Base-by-base conservation (phyloP, 2,113 vertebrate species). In the Poeciliopsis turrubarensis region DNA sequence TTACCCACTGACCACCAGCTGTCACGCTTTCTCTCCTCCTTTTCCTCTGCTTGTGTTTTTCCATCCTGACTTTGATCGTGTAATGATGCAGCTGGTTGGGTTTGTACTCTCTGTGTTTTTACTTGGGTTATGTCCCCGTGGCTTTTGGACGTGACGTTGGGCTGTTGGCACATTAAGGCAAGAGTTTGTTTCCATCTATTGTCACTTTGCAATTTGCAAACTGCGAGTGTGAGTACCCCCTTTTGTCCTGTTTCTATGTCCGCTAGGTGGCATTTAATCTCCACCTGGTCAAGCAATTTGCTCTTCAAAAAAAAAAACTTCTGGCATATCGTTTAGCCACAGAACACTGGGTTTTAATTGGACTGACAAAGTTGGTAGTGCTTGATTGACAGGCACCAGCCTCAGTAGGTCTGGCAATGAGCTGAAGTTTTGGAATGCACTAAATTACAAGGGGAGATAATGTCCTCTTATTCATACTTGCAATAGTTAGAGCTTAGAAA, bases 1-100 rank as follows among this genome's bases (percentile, higher is more conserved):
- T 69, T 77, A 2, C 78, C 71, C 78, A 32, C 65, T 3, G 82
- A 86, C 85, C 86, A 78, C 83, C 87, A 73, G 68, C 86, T 78
- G 81, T 86, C 75, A 71, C 27, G 8, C 75, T 80, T 79, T 83
- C 71, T 82, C 75, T 75, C 47, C 69, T 4, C 30, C 75, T 72
- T 73, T 82, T 57, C 65, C 68, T 22, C 2, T 15, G 3, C 26
- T 82, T 19, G 19, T 70, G 75, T 80, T 78, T 57, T 72, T 80
- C 44, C 44, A 44, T 66, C 60, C 73, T 39, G 1, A 60, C 84
- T 87, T 89, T 88, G 80, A 88, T 77, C 86, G 44, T 51, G 0
- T 74, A 44, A 47, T 61, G 26, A 69, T 5, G 68, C 29, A 65
- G 30, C 65, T 70, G 57, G 25, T 64, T 71, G 82, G 57, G 61